Conservation (phyloP, 2,113 vertebrate species). For the Cottus gobio region DNA sequence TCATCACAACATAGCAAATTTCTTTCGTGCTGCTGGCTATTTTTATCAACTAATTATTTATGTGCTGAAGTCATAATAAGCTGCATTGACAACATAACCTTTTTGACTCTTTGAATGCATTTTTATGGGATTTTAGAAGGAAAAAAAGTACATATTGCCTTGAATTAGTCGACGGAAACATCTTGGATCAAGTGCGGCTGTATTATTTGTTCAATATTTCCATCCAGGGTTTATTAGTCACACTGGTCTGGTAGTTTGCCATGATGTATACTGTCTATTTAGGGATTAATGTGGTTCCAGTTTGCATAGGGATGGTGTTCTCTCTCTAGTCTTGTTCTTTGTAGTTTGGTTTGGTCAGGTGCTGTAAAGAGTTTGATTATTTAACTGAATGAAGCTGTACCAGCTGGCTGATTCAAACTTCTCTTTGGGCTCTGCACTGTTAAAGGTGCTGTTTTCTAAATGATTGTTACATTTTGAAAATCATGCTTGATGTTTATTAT, state of each 20-base stretch:
- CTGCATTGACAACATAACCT: background rate
- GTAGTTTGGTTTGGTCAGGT: conserved; percentile 6
- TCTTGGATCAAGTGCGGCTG: background rate
- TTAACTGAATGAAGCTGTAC: background rate
- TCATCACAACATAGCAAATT: too few relatives aligned
- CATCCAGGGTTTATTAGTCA: conserved; percentile 47
- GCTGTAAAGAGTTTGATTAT: conserved; percentile 1
- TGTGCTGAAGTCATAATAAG: background rate
- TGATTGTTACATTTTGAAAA: background rate
- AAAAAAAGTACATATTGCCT: background rate
- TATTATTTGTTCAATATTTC: conserved; percentile 20
- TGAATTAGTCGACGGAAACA: background rate
- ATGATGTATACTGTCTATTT: conserved; percentile 36
- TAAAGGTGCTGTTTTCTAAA: background rate
- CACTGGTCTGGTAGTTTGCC: conserved; percentile 25
- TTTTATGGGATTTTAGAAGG: background rate
- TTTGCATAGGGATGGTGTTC: conserved; percentile 21
- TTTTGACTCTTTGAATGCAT: background rate
- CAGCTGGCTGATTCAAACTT: conserved; percentile 10
- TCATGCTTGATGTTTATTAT: background rate
- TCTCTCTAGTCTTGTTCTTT: conserved; percentile 14
- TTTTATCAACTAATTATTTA: background rate
- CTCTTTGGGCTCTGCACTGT: conserved; percentile 1
- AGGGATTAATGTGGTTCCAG: conserved; percentile 17
- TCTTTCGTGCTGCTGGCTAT: too few relatives aligned